Percentiles rank a stretch among this genome's conserved stretches.
phyloP scores from a whole-genome alignment of 2,888 invertebrate genomes.

The Bruchidius siliquastri region DNA sequence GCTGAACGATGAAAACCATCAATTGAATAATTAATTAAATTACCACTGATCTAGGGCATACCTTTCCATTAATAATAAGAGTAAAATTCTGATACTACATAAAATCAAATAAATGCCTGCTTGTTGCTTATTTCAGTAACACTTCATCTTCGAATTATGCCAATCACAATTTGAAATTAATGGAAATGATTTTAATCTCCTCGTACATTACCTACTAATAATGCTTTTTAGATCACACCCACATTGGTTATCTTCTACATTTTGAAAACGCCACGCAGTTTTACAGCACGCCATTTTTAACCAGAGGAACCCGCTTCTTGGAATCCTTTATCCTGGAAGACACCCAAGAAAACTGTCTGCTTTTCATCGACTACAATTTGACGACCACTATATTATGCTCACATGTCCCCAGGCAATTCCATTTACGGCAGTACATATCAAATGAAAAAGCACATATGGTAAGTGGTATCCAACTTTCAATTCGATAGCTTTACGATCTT shows the following conservation, averaged over 20 bases:
- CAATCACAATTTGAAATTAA: too few species aligned
- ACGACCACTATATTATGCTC: constrained; percentile 18
- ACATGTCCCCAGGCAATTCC: constrained; percentile 9
- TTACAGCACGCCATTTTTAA: constrained; percentile 17
- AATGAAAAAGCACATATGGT: constrained; percentile 19
- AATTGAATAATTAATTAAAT: too few species aligned
- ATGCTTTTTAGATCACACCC: constrained; percentile 15
- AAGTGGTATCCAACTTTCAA: constrained; percentile 6
- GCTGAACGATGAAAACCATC: too few species aligned
- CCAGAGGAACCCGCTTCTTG: constrained; percentile 28
- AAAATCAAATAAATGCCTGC: too few species aligned
- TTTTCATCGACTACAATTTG: constrained; percentile 17
- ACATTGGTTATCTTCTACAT: constrained; percentile 13
- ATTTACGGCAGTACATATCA: constrained; percentile 15
- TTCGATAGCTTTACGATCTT: too few species aligned
- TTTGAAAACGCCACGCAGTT: constrained; percentile 10
- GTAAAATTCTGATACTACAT: too few species aligned
- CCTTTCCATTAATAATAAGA: too few species aligned
- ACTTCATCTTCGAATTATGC: too few species aligned
- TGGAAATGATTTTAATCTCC: too few species aligned
- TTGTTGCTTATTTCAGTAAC: too few species aligned
- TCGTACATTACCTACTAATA: too few species aligned
- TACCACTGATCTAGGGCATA: too few species aligned
- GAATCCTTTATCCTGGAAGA: constrained; percentile 27
- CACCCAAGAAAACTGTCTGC: constrained; percentile 26